phyloP scores from a whole-genome alignment of 2,888 invertebrate genomes.

The Parelbella ahira region DNA sequence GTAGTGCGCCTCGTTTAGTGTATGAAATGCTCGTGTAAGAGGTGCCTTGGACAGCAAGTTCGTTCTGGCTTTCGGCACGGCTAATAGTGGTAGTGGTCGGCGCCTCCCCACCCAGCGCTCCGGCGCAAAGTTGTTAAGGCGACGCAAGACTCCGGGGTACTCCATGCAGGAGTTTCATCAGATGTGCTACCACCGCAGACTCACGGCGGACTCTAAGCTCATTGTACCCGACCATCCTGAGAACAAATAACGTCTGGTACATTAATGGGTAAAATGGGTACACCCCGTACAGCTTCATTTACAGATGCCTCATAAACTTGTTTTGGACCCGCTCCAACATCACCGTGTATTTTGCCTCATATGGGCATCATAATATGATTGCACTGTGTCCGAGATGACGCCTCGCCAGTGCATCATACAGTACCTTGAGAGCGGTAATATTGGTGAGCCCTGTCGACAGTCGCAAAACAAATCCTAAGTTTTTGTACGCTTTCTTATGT shows the following conservation, averaged over 20 bases:
- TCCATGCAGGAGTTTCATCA: not conserved
- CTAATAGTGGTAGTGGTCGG: not conserved
- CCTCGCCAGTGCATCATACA: not conserved
- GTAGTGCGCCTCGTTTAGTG: not conserved
- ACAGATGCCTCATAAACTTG: not conserved
- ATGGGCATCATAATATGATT: not conserved
- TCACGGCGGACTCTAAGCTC: not conserved
- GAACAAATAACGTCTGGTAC: too few relatives aligned
- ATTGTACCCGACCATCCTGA: too few relatives aligned
- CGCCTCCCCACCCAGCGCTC: not conserved
- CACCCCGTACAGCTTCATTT: not conserved
- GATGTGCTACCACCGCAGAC: not conserved
- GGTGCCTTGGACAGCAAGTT: not conserved
- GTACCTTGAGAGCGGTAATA: not conserved
- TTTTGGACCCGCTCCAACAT: conserved; percentile 2
- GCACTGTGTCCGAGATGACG: conserved; percentile 1
- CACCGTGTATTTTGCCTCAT: not conserved
- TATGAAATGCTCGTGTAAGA: not conserved
- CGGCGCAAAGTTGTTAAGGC: too few relatives aligned
- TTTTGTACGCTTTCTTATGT: conserved; percentile 3
- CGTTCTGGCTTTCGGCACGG: not conserved
- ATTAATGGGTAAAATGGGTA: too few relatives aligned
- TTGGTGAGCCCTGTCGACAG: conserved; percentile 5
- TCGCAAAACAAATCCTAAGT: conserved; percentile 9
- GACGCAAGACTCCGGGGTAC: too few relatives aligned